Percentiles rank a stretch among this genome's conserved stretches.
phyloP scores from a whole-genome alignment of 2,797 vertebrate genomes.

The Typhlichthys eigenmanni region DNA sequence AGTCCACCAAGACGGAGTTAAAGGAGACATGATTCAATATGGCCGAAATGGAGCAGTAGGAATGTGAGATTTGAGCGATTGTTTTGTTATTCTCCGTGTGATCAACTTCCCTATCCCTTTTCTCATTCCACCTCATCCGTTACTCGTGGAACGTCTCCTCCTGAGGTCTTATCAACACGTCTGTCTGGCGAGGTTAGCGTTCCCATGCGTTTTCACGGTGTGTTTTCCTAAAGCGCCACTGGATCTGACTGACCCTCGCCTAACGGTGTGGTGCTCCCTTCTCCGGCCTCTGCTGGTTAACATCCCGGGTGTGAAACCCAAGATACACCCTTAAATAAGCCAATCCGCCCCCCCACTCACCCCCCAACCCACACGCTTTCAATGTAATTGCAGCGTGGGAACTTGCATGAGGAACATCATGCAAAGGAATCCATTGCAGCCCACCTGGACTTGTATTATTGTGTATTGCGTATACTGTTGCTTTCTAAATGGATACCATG shows the following conservation, averaged over 20 bases:
- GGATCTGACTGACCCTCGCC: conserved; percentile 58
- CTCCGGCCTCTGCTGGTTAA: conserved; percentile 37
- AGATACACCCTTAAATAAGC: conserved; percentile 41
- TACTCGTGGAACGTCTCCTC: conserved; percentile 35
- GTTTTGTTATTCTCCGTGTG: no score
- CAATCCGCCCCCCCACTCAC: conserved; percentile 32
- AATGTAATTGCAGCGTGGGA: conserved; percentile 31
- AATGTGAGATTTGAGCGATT: conserved; percentile 1
- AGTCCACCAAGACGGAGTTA: conserved; percentile 10
- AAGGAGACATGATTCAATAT: conserved; percentile 38
- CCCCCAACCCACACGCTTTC: conserved; percentile 14
- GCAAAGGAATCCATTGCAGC: conserved; percentile 35
- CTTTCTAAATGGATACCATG: conserved; percentile 38
- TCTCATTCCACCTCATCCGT: conserved; percentile 12
- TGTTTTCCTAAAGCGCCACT: conserved; percentile 72
- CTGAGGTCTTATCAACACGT: conserved; percentile 71
- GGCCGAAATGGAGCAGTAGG: conserved; percentile 13
- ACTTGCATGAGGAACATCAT: conserved; percentile 38
- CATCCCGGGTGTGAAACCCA: conserved; percentile 65
- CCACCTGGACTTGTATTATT: conserved; percentile 30
- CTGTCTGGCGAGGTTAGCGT: conserved; percentile 69
- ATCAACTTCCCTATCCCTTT: conserved; percentile 1
- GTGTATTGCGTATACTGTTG: conserved; percentile 27
- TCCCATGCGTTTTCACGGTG: conserved; percentile 71
- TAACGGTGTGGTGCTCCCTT: conserved; percentile 35